Evolutionary conservation across 2,797 vertebrate species (phyloP), one percentile per base, ranked within the genome.

Genomic region (Sebastes kiyomatsui): DNA sequence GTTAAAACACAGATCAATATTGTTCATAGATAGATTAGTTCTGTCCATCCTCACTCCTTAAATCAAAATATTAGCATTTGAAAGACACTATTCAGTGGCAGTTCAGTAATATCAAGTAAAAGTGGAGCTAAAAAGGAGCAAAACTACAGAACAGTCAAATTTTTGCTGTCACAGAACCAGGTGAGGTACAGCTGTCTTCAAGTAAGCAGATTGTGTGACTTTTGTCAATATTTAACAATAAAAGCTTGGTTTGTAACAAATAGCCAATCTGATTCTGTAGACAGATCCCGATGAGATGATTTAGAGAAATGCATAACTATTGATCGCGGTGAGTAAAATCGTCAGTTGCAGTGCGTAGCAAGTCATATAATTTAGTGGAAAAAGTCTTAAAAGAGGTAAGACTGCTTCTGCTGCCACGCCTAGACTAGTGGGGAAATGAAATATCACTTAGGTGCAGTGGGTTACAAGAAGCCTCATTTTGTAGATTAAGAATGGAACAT

Each of bases 211-310:
- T 22, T 20, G 8, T 16, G 59, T 55, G 7, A 14, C 64, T 18
- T 25, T 16, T 11, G n/a, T 46, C 13, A 27, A 8, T 69, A 38
- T 71, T 35, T 13, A 42, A 8, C 11, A 72, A 27, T 61, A 13
- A 77, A 16, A 72, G 8, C 52, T 32, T 13, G 7, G 56, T 62
- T 64, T 25, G 30, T 35, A 56, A 59, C 66, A 81, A 49, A 62
- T 4, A 25, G 6, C 16, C 33, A 30, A 33, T 67, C n/a, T 1
- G 28, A 67, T 49, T 38, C 12, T 35, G 18, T n/a, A 4, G 12
- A 35, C 13, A 46, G 12, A 49, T 42, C 1, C 16, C 38, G 30
- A 55, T 72, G 1, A 38, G 8, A 60, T 56, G 22, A 35, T 30
- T 49, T 20, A 28, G 6, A 54, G 1, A 61, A 61, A 20, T 2